Conservation (phyloP, 2,888 invertebrate genomes). For the Dendrolimus houi region DNA sequence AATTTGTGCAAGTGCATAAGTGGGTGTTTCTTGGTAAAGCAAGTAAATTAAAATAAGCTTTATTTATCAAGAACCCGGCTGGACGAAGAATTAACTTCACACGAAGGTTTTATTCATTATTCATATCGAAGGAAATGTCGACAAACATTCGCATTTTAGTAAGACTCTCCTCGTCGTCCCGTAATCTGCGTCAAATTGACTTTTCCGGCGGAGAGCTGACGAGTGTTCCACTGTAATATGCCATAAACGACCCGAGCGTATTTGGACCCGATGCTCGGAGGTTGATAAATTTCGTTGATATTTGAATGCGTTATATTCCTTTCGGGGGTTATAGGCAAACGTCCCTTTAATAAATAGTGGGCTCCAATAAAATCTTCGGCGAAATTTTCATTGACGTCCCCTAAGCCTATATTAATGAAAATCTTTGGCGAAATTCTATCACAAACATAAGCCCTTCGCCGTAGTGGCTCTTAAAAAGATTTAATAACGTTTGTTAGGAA, state of each 20-base stretch:
- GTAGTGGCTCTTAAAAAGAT: conserved; percentile 27
- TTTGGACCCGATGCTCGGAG: conserved; percentile 56
- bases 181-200: conserved; percentile 71
- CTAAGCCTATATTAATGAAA: conserved; percentile 54
- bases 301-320: conserved; percentile 69
- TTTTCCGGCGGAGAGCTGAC: conserved; percentile 67
- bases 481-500: conserved; percentile 45
- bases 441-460: conserved; percentile 24
- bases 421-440: conserved; percentile 24
- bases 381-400: conserved; percentile 40
- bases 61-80: not conserved
- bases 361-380: conserved; percentile 35
- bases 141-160: conserved; percentile 51
- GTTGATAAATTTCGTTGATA: conserved; percentile 71
- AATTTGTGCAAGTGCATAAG: not conserved
- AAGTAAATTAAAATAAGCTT: not conserved
- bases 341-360: conserved; percentile 56
- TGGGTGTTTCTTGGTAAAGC: not conserved
- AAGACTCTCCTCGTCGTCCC: conserved; percentile 48
- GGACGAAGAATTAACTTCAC: not conserved
- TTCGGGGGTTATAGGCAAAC: conserved; percentile 47
- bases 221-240: conserved; percentile 63
- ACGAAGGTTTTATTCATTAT: conserved; percentile 29
- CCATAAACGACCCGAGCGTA: conserved; percentile 70
- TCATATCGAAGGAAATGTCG: conserved; percentile 39